phyloP scores from a whole-genome alignment of 2,113 vertebrate species.

The Periophthalmodon schlosseri region DNA sequence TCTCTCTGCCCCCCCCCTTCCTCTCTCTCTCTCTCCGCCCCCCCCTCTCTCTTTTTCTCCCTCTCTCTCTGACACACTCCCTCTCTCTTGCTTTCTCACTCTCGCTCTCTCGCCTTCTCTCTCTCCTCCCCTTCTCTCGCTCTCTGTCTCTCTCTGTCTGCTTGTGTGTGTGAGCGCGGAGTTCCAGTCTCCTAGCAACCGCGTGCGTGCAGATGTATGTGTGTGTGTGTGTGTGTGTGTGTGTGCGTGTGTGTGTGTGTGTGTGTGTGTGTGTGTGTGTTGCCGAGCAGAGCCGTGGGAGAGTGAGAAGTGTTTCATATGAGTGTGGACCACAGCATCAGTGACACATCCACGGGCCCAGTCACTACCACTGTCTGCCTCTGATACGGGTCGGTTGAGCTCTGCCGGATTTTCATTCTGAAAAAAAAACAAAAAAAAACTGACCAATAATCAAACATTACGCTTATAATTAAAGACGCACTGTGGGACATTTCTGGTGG shows the following conservation, averaged over 20 bases:
- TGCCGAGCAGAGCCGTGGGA: conserved; percentile 11
- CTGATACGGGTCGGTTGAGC: background rate
- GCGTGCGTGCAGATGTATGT: background rate
- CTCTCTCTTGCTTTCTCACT: conserved; percentile 1
- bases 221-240: background rate
- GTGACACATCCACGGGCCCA: background rate
- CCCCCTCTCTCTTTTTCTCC: background rate
- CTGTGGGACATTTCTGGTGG: no score
- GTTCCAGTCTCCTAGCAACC: conserved; percentile 7
- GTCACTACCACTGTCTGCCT: background rate
- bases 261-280: background rate
- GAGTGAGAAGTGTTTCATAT: conserved; percentile 10
- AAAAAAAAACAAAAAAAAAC: background rate
- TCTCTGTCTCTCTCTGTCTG: conserved; percentile 1
- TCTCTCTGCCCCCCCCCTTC: background rate
- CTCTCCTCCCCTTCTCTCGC: background rate
- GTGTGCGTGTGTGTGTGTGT: background rate
- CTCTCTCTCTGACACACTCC: background rate
- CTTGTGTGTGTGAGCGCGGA: background rate
- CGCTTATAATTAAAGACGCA: background rate
- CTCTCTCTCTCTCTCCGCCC: background rate
- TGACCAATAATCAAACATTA: background rate
- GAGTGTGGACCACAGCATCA: background rate
- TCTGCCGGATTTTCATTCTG: background rate
- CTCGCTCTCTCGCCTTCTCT: background rate